These are phyloP conservation scores for Pogonus chalceus DNA, from an alignment of 1,140 invertebrate genomes.

Conservation along the genomic window DNA sequence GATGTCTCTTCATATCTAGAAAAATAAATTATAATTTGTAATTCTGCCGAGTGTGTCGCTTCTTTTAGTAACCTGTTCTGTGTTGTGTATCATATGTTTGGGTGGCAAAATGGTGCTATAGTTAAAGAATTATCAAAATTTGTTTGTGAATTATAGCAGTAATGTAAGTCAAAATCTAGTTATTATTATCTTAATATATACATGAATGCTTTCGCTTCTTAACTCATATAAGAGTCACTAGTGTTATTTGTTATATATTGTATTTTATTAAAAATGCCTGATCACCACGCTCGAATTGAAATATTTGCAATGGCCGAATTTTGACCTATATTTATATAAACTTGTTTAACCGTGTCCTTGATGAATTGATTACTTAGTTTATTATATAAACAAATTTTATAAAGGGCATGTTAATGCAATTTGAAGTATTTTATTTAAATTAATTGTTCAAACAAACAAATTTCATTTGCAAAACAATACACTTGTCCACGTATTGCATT, in stretches of 20 bases:
- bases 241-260: neutral
- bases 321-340: conserved; percentile 2
- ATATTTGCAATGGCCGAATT: conserved; percentile 7
- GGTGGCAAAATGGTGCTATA: conserved; percentile 4
- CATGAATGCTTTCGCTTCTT: neutral
- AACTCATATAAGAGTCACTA: neutral
- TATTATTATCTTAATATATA: neutral
- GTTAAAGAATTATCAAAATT: neutral
- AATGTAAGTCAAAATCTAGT: neutral
- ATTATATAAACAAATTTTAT: neutral
- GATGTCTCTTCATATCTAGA: too few relatives aligned
- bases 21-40: too few relatives aligned
- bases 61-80: too few relatives aligned
- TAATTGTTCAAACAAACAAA: too few relatives aligned
- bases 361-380: neutral
- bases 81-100: conserved; percentile 6
- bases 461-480: neutral
- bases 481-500: conserved; percentile 3
- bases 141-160: neutral
- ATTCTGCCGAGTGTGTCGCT: too few relatives aligned
- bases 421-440: neutral
- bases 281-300: conserved; percentile 1
- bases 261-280: conserved; percentile 4
- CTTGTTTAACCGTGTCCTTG: conserved; percentile 3
- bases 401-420: neutral